phyloP scores from a whole-genome alignment of 1,140 invertebrate species.

The Lamellibrachia luymesi region DNA sequence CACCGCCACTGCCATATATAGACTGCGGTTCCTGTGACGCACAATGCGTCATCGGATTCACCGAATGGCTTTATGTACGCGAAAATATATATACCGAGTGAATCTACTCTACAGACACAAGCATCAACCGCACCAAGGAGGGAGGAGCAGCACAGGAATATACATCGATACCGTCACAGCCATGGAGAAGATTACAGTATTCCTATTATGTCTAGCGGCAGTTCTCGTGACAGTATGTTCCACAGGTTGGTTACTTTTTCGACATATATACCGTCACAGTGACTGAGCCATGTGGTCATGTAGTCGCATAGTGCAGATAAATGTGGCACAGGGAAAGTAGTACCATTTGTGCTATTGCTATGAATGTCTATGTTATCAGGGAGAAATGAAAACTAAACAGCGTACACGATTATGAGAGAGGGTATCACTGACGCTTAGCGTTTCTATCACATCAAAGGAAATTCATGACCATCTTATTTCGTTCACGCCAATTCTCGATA shows the following conservation, averaged over 20 bases:
- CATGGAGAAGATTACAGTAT: background rate
- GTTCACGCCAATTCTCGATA: no score
- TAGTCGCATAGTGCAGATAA: background rate
- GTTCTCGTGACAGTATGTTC: background rate
- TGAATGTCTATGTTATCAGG: background rate
- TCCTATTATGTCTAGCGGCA: background rate
- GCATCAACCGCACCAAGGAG: background rate
- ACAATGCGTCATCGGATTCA: background rate
- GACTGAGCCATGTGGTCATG: background rate
- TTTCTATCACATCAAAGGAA: no score
- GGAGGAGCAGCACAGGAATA: background rate
- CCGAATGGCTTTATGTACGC: background rate
- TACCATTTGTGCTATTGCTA: background rate
- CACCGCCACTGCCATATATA: background rate
- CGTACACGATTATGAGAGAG: no score
- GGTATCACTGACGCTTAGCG: no score
- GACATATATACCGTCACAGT: background rate
- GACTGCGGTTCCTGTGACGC: background rate
- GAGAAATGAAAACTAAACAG: no score
- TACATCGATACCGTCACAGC: background rate
- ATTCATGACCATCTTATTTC: no score
- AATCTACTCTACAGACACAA: constrained; percentile 1
- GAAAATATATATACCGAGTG: background rate
- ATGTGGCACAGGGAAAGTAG: background rate
- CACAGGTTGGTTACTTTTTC: background rate